Conservation (phyloP, 2,888 invertebrate species). For the Incurvaria masculella region DNA sequence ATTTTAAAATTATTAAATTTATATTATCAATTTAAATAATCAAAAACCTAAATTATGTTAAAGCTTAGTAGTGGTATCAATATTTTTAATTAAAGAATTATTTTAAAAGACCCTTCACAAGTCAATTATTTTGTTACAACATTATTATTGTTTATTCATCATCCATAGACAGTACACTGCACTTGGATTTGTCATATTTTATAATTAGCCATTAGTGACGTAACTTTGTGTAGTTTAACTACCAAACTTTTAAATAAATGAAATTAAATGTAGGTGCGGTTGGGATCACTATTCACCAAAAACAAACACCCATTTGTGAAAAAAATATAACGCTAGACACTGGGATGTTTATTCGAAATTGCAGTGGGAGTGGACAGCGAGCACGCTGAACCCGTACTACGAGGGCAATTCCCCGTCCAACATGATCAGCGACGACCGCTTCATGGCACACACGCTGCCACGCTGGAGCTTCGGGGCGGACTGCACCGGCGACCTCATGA, state of each 20-base stretch:
- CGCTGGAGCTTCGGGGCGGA: slow-evolving; percentile 88
- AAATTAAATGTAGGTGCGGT: background rate
- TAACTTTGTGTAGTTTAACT: too few species aligned
- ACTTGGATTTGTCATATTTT: too few species aligned
- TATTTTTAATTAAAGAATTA: too few species aligned
- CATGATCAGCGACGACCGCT: slow-evolving; percentile 81
- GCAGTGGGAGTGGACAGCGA: slow-evolving; percentile 84
- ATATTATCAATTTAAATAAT: too few species aligned
- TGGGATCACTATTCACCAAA: background rate
- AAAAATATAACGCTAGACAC: background rate
- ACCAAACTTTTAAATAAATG: too few species aligned
- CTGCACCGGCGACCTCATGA: slow-evolving; percentile 81
- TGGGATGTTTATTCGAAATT: slow-evolving; percentile 18
- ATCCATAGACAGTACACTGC: too few species aligned
- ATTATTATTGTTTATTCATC: too few species aligned
- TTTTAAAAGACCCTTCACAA: too few species aligned
- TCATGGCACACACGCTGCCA: slow-evolving; percentile 71
- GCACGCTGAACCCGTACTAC: slow-evolving; percentile 87
- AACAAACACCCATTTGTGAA: background rate
- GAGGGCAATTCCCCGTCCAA: slow-evolving; percentile 74
- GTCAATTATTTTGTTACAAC: too few species aligned
- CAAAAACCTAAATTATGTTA: too few species aligned
- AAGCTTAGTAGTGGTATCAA: too few species aligned
- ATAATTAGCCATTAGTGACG: background rate
- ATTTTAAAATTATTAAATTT: too few species aligned